Evolutionary conservation across 2,888 invertebrate genomes (phyloP).

Genomic region (Tetheella fluctuosa): DNA sequence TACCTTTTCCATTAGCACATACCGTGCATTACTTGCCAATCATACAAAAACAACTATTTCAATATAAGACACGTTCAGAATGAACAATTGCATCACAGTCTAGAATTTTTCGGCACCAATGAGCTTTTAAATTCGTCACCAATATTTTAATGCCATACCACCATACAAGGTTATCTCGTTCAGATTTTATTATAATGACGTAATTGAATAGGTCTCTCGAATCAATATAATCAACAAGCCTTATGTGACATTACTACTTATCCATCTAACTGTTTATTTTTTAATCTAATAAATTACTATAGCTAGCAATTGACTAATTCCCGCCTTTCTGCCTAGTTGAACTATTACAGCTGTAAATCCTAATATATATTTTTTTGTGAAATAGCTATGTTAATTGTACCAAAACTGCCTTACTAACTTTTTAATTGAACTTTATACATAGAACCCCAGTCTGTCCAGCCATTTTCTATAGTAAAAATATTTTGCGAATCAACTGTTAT

Average conservation of each 20-base stretch:
- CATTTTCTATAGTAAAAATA: constrained; percentile 79
- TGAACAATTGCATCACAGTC: constrained; percentile 84
- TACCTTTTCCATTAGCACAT: constrained; percentile 48
- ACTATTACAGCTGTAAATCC: constrained; percentile 71
- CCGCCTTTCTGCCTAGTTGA: constrained; percentile 74
- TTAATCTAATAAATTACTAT: constrained; percentile 70
- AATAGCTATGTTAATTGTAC: constrained; percentile 75
- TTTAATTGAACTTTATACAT: constrained; percentile 57
- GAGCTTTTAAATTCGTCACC: constrained; percentile 82
- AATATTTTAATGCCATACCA: constrained; percentile 59
- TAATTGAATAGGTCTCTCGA: constrained; percentile 54
- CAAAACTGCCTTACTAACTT: constrained; percentile 57
- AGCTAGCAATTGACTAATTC: constrained; percentile 83
- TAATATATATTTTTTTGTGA: constrained; percentile 70
- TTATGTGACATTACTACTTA: constrained; percentile 67
- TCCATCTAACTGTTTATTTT: constrained; percentile 60
- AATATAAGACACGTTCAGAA: constrained; percentile 84
- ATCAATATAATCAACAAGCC: constrained; percentile 68
- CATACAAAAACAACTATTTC: constrained; percentile 82
- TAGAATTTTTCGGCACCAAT: constrained; percentile 83
- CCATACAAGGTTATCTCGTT: constrained; percentile 54
- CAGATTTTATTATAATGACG: constrained; percentile 58
- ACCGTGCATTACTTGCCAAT: constrained; percentile 69
- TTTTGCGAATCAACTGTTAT: constrained; percentile 64
- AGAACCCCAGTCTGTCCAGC: constrained; percentile 65